Evolutionary conservation across 1,140 invertebrate genomes (phyloP), one percentile per base, ranked within the genome.

Genomic region (Drosophila arawakana): DNA sequence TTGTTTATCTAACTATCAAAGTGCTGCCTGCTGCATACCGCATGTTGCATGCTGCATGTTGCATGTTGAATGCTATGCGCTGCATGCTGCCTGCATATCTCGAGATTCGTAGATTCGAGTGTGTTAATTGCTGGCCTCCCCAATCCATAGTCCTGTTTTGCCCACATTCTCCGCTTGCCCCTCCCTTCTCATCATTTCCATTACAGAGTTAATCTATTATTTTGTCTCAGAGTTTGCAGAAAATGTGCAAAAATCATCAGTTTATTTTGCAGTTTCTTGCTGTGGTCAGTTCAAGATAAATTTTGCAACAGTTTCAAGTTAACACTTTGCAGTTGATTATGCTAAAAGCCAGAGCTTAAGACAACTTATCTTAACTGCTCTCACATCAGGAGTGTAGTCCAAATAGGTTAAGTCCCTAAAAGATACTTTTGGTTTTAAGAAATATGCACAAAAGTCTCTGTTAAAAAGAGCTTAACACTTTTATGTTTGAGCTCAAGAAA

Each of bases 1-100:
- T 75, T 75, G 73, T 75, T 75, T 75, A 75, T 75, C 73, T 75
- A 75, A 75, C 73, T 75, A 71, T 75, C 73, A 75, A 75, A 75
- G 73, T 75, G 73, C 73, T 75, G 73, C 72, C 66, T 70, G 58
- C 58, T 57, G 47, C 55, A 59, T 61, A 52, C 50, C 30, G 13
- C 52, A 55, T 75, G 67, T 54, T 65, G 72, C 72, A 67, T 70
- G 67, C 66, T 70, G 58, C 66, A 30, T 55, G 58, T 6, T 34
- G 34, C 52, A 18, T 57, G 18, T 30, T 30, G 25, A 3, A 30
- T 30, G 25, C 25, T 30, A 6, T 30, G 6, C 46, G 49, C 65
- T 68, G 55, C 54, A 60, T 61, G 66, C 30, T 52, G 34, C 52
- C 18, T 57, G 18, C 70, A 52, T 67, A 46, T n/a, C 73, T 59